These are phyloP conservation scores for Galleria mellonella DNA, from an alignment of 1,140 invertebrate species.

Conservation along the genomic window DNA sequence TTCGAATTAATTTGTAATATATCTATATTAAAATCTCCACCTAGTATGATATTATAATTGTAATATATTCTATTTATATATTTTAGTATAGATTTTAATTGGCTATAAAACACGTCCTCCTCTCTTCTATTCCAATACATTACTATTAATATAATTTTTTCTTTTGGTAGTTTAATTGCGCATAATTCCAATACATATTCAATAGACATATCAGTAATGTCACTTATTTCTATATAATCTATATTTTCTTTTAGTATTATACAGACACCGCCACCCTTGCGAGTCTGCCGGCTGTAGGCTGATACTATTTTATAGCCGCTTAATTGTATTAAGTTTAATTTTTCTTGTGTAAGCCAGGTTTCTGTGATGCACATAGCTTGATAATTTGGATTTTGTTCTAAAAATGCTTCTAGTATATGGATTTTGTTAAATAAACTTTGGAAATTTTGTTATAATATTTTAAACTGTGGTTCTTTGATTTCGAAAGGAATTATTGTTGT, in stretches of 20 bases:
- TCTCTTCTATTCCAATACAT: conserved; percentile 9
- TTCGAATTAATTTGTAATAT: too few species aligned
- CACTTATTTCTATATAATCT: conserved; percentile 1
- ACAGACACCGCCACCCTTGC: conserved; percentile 7
- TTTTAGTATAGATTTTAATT: conserved; percentile 1
- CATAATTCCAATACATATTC: conserved; percentile 8
- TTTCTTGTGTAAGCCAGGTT: conserved; percentile 7
- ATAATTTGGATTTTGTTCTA: too few species aligned
- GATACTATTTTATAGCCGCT: conserved; percentile 6
- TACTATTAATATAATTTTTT: conserved; percentile 1
- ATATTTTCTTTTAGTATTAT: conserved; percentile 6
- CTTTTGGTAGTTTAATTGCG: conserved; percentile 4
- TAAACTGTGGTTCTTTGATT: too few species aligned
- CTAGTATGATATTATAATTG: conserved; percentile 8
- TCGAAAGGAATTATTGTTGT: not conserved
- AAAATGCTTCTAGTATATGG: too few species aligned
- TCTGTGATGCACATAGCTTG: conserved; percentile 8
- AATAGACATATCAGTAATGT: conserved; percentile 8
- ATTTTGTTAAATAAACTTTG: conserved; percentile 11
- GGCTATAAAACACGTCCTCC: not conserved
- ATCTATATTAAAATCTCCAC: conserved; percentile 14
- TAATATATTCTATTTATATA: too few species aligned
- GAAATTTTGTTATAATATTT: too few species aligned
- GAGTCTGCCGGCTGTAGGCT: conserved; percentile 2
- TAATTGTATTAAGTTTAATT: not conserved